These are phyloP conservation scores for Epirrita christyi DNA, from an alignment of 2,888 invertebrate species.

Conservation along the genomic window DNA sequence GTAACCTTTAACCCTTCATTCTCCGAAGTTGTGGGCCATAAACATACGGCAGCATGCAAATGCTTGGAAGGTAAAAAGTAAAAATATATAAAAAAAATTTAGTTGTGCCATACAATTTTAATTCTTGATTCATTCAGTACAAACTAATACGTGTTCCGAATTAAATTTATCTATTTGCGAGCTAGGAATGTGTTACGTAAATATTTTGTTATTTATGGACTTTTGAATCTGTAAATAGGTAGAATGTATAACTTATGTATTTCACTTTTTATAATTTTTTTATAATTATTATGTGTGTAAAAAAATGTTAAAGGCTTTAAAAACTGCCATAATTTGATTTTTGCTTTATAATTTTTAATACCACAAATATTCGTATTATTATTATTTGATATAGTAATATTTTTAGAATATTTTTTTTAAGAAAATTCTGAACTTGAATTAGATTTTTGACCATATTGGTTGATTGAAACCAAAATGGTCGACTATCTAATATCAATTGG, in stretches of 20 bases:
- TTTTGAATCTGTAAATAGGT: slow-evolving; percentile 59
- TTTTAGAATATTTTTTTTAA: slow-evolving; percentile 50
- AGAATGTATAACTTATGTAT: slow-evolving; percentile 45
- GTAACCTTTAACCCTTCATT: slow-evolving; percentile 67
- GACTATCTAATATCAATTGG: slow-evolving; percentile 75
- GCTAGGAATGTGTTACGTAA: background rate
- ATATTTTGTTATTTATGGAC: slow-evolving; percentile 45
- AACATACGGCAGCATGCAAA: slow-evolving; percentile 69
- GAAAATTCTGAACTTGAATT: slow-evolving; percentile 56
- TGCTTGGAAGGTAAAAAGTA: slow-evolving; percentile 70
- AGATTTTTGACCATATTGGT: slow-evolving; percentile 77
- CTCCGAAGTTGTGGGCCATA: slow-evolving; percentile 62
- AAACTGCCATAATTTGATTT: slow-evolving; percentile 35
- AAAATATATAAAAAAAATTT: slow-evolving; percentile 43
- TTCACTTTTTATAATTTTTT: slow-evolving; percentile 20
- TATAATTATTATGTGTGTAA: slow-evolving; percentile 19
- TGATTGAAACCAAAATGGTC: slow-evolving; percentile 61
- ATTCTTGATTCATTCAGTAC: slow-evolving; percentile 42
- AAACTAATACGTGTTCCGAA: slow-evolving; percentile 54
- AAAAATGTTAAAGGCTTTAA: slow-evolving; percentile 19
- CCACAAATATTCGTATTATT: slow-evolving; percentile 34
- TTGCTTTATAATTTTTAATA: slow-evolving; percentile 23
- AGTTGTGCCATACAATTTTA: slow-evolving; percentile 63
- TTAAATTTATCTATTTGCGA: background rate
- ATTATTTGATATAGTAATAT: slow-evolving; percentile 38